Base-by-base conservation (phyloP, 2,888 invertebrate genomes). In the Chironomus riparius region DNA sequence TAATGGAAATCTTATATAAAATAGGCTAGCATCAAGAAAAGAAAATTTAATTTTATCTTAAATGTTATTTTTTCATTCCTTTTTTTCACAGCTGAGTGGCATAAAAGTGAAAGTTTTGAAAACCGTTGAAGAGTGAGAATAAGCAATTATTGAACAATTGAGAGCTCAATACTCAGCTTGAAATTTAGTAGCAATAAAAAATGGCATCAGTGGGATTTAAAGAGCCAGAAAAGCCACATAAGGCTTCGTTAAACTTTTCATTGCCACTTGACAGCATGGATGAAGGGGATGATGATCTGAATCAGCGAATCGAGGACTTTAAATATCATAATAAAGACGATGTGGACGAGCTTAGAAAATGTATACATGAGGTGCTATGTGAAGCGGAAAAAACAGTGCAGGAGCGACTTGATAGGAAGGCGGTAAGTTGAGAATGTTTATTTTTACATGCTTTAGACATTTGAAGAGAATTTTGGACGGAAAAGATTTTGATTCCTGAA, bases 201-300 rank as follows among this genome's bases (percentile, higher is more conserved):
- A 74, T 74, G 74, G 68, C 74, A 48, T 65, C 74, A 2, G 74
- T 74, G 10, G 74, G 74, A 12, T 74, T 74, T 47, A 47, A 68
- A 47, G 68, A 69, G 70, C 47, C 50, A 3, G 69, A 38, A 18
- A 47, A 47, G 69, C 22, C 50, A 15, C 50, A 38, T 22, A 69
- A 76, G 13, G 10, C 50, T 4, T 68, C 68, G 5, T 28, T 68
- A 24, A 76, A 69, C 47, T 76, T 76, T 68, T 24, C 68, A 6
- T n/a, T 69, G 12, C 68, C 76, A 28, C 38, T 69, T 4, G 61
- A 68, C 15, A 50, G 50, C 38, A 38, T 13, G 22, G 76, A 76
- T 24, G 65, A 22, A n/a, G 18, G 13, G 3, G 68, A 22, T 5
- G 68, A 74, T 38, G 76, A 76, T 69, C 38, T 76, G 47, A 18